Percentiles rank a stretch among this genome's conserved stretches.
phyloP scores from a whole-genome alignment of 2,113 vertebrate species.

The Prionailurus viverrinus region DNA sequence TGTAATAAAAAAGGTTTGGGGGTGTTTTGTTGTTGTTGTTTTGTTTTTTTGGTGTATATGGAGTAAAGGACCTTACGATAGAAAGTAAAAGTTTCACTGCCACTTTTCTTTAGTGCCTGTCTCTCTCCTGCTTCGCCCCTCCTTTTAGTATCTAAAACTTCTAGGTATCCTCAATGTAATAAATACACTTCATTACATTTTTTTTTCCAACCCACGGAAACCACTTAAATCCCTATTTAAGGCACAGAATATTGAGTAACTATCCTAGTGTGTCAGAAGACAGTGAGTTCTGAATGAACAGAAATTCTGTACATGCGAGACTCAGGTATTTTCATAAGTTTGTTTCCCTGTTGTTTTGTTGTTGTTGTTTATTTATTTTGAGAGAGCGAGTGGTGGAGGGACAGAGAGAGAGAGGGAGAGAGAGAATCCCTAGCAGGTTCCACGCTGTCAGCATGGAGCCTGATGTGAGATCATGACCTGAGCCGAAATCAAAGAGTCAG shows the following conservation, averaged over 20 bases:
- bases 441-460: too few relatives aligned
- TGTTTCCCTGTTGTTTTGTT: background rate
- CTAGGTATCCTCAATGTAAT: constrained; percentile 49
- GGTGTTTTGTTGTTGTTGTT: background rate
- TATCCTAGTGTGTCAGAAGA: background rate
- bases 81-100: constrained; percentile 49
- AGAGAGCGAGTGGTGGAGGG: too few relatives aligned
- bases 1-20: background rate
- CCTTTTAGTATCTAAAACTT: constrained; percentile 18
- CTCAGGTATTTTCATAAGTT: background rate
- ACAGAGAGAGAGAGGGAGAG: too few relatives aligned
- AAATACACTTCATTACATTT: constrained; percentile 11
- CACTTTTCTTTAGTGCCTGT: background rate
- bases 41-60: background rate
- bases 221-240: constrained; percentile 44
- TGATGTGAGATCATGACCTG: too few relatives aligned
- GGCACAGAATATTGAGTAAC: constrained; percentile 43
- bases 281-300: background rate
- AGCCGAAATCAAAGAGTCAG: too few relatives aligned
- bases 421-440: too few relatives aligned
- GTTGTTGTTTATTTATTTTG: too few relatives aligned
- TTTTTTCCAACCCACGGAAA: constrained; percentile 50
- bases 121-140: background rate
- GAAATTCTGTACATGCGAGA: constrained; percentile 36
- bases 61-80: background rate